Conservation (phyloP, 1,140 invertebrate genomes). For the Sitophilus oryzae region DNA sequence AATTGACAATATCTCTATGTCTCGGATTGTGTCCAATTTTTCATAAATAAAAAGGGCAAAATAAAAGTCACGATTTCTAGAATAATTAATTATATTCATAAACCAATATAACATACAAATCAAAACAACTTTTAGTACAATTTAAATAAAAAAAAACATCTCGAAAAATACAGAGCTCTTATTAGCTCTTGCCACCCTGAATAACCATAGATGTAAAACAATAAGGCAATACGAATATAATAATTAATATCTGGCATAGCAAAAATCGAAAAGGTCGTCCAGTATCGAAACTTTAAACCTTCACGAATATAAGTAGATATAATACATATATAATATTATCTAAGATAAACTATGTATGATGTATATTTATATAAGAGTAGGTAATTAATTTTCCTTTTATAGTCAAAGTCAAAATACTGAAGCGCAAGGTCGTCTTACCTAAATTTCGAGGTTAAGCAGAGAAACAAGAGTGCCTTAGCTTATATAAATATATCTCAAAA, state of each 20-base stretch:
- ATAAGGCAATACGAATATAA: slow-evolving; percentile 36
- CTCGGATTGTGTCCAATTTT: too few relatives aligned
- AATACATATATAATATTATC: slow-evolving; percentile 33
- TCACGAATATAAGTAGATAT: slow-evolving; percentile 30
- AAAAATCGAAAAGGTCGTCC: slow-evolving; percentile 13
- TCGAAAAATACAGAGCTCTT: slow-evolving; percentile 29
- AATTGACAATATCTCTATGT: too few relatives aligned
- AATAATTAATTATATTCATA: slow-evolving; percentile 32
- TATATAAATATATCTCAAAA: slow-evolving; percentile 26
- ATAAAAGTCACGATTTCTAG: slow-evolving; percentile 3
- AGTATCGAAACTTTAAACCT: slow-evolving; percentile 17
- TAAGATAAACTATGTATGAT: slow-evolving; percentile 33
- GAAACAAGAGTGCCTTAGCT: slow-evolving; percentile 38
- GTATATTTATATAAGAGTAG: slow-evolving; percentile 32
- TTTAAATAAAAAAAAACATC: slow-evolving; percentile 32
- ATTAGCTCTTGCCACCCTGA: slow-evolving; percentile 42
- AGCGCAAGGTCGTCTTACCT: slow-evolving; percentile 23
- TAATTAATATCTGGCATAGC: slow-evolving; percentile 21
- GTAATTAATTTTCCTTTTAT: slow-evolving; percentile 19
- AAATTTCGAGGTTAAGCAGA: slow-evolving; percentile 39
- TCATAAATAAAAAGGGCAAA: too few relatives aligned
- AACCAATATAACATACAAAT: slow-evolving; percentile 34
- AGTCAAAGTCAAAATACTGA: slow-evolving; percentile 19
- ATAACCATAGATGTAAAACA: slow-evolving; percentile 39
- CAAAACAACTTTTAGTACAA: slow-evolving; percentile 32